phyloP scores from a whole-genome alignment of 2,113 vertebrate species.

The Garra rufa region DNA sequence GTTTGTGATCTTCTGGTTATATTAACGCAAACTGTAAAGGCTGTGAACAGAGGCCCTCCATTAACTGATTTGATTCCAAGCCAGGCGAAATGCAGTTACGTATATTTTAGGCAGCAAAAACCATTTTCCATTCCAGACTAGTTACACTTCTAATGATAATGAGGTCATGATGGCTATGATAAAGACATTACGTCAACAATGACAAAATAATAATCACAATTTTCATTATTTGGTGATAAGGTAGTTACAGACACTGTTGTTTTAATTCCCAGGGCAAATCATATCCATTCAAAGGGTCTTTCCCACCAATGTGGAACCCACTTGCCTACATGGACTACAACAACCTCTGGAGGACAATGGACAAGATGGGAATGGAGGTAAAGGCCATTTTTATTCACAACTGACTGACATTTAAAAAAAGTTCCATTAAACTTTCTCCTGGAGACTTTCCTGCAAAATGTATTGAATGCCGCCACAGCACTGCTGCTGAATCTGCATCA shows the following conservation, averaged over 20 bases:
- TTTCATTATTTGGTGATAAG: conserved; percentile 37
- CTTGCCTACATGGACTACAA: conserved; percentile 88
- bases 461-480: background rate
- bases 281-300: conserved; percentile 85
- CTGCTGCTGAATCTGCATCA: background rate
- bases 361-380: conserved; percentile 96
- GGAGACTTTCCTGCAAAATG: background rate
- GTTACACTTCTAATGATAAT: conserved; percentile 38
- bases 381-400: background rate
- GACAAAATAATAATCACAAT: conserved; percentile 20
- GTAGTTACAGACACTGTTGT: conserved; percentile 14
- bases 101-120: conserved; percentile 47
- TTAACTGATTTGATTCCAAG: conserved; percentile 33
- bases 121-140: conserved; percentile 31
- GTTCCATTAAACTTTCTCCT: background rate
- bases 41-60: background rate
- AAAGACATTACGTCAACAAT: conserved; percentile 52
- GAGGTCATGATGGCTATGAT: conserved; percentile 38
- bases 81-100: conserved; percentile 41
- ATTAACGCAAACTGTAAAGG: conserved; percentile 30
- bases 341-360: conserved; percentile 93
- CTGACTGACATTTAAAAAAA: background rate
- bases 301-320: conserved; percentile 92
- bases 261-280: conserved; percentile 85
- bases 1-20: conserved; percentile 31